These are phyloP conservation scores for Euura lappo DNA, from an alignment of 1,140 invertebrate genomes.

Conservation along the genomic window DNA sequence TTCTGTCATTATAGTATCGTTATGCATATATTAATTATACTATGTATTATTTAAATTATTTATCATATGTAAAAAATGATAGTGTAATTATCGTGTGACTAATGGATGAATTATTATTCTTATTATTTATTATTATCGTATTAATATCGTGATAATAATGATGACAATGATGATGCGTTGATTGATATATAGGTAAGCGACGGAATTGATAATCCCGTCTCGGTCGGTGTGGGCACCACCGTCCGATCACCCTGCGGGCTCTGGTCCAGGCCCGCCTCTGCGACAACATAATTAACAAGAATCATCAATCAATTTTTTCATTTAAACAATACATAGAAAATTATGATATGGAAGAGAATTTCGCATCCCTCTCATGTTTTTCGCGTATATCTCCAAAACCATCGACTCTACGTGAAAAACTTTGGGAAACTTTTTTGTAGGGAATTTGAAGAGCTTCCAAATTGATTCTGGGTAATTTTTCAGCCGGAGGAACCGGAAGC, in stretches of 20 bases:
- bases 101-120: not conserved
- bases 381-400: not conserved
- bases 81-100: too few species aligned
- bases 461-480: too few species aligned
- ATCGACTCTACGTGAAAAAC: too few species aligned
- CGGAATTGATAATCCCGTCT: not conserved
- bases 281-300: conserved; percentile 23
- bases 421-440: too few species aligned
- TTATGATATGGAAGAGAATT: not conserved
- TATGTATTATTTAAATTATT: too few species aligned
- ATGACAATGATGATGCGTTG: not conserved
- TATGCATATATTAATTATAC: too few species aligned
- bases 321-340: conserved; percentile 11
- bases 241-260: conserved; percentile 63
- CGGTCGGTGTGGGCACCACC: conserved; percentile 60
- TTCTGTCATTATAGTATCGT: too few species aligned
- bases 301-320: not conserved
- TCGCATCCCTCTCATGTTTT: too few species aligned
- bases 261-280: conserved; percentile 64
- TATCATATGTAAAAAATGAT: too few species aligned
- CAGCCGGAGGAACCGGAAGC: too few species aligned
- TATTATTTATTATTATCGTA: not conserved
- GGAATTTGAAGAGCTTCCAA: too few species aligned
- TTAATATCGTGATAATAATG: not conserved
- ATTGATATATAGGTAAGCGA: not conserved